phyloP scores from a whole-genome alignment of 2,797 vertebrate species.

The Oreonectes daqikongensis region DNA sequence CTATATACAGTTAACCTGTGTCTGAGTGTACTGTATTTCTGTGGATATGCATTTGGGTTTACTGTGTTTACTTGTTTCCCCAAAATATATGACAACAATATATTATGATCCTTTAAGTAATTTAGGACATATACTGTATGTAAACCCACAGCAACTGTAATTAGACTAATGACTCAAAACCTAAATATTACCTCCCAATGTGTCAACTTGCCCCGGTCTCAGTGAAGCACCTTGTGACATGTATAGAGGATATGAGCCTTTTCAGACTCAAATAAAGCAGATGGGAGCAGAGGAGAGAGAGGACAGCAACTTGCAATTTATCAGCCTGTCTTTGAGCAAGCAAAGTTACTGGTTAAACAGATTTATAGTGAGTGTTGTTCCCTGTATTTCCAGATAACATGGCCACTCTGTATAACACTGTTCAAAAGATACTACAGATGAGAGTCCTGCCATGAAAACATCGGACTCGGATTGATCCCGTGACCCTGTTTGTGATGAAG shows the following conservation, averaged over 20 bases:
- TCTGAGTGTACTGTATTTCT: too few species aligned
- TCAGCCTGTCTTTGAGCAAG: slow-evolving; percentile 24
- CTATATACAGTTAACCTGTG: too few species aligned
- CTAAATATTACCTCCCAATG: not conserved
- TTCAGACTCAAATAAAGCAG: slow-evolving; percentile 18
- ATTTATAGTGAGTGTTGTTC: slow-evolving; percentile 32
- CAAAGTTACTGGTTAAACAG: slow-evolving; percentile 32
- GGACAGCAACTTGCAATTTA: slow-evolving; percentile 24
- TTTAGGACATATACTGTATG: not conserved
- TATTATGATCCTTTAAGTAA: not conserved
- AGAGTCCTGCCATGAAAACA: slow-evolving; percentile 21
- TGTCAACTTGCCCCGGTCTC: not conserved
- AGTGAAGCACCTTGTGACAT: not conserved
- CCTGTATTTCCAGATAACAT: slow-evolving; percentile 44
- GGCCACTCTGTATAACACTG: slow-evolving; percentile 1
- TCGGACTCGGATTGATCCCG: slow-evolving; percentile 25
- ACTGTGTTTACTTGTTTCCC: not conserved
- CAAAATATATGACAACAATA: not conserved
- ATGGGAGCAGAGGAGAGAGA: slow-evolving; percentile 18
- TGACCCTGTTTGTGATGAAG: slow-evolving; percentile 25
- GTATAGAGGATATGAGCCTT: not conserved
- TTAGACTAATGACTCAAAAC: too few species aligned
- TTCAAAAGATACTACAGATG: slow-evolving; percentile 5
- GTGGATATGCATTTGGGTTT: not conserved
- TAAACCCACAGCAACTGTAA: not conserved